phyloP scores from a whole-genome alignment of 2,888 invertebrate species.

The Chaetoderma sp. region DNA sequence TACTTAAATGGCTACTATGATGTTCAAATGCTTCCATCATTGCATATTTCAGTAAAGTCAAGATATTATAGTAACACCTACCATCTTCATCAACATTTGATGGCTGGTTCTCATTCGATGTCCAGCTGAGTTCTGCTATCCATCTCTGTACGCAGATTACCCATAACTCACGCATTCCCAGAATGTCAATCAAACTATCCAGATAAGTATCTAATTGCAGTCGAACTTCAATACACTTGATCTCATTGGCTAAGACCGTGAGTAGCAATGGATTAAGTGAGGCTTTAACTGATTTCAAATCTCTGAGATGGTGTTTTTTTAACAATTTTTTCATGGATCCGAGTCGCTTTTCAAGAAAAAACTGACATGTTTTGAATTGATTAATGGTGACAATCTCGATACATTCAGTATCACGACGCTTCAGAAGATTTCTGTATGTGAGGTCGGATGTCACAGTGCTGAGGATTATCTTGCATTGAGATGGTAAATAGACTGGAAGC shows the following conservation, averaged over 20 bases:
- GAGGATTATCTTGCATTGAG: slow-evolving; percentile 57
- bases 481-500: slow-evolving; percentile 60
- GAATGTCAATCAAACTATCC: slow-evolving; percentile 47
- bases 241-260: slow-evolving; percentile 51
- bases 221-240: slow-evolving; percentile 49
- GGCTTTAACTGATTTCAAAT: too few relatives aligned
- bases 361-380: slow-evolving; percentile 32
- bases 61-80: too few relatives aligned
- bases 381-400: slow-evolving; percentile 42
- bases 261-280: slow-evolving; percentile 54
- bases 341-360: slow-evolving; percentile 48
- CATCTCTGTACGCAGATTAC: slow-evolving; percentile 54
- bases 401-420: slow-evolving; percentile 49
- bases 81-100: too few relatives aligned
- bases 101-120: too few relatives aligned
- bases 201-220: slow-evolving; percentile 47
- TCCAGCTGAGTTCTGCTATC: slow-evolving; percentile 61
- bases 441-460: slow-evolving; percentile 58
- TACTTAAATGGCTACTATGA: too few relatives aligned
- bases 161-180: slow-evolving; percentile 57
- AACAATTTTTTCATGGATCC: too few relatives aligned
- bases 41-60: too few relatives aligned
- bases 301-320: too few relatives aligned
- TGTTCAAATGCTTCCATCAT: too few relatives aligned
- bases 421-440: slow-evolving; percentile 45